These are phyloP conservation scores for Tuberolachnus salignus DNA, from an alignment of 2,888 invertebrate species.

Conservation along the genomic window DNA sequence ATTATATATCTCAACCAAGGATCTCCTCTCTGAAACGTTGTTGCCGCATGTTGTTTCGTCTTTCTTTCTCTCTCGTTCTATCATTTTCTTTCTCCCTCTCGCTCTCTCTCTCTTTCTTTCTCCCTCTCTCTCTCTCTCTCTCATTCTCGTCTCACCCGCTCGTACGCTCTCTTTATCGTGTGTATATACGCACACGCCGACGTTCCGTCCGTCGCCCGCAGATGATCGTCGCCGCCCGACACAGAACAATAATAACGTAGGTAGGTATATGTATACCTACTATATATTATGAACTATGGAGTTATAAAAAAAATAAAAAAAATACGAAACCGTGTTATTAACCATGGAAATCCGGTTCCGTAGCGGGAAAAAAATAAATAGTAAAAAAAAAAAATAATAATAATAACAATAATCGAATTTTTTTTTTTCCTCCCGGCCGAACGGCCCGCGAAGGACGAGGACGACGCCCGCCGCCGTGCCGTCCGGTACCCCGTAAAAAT, in stretches of 20 bases:
- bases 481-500: no score
- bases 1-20: constrained; percentile 56
- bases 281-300: no score
- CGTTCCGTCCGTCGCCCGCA: constrained; percentile 43
- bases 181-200: background rate
- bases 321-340: constrained; percentile 42
- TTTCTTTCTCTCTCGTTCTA: constrained; percentile 11
- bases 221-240: constrained; percentile 36
- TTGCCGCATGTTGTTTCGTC: constrained; percentile 51
- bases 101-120: background rate
- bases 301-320: no score
- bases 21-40: constrained; percentile 50
- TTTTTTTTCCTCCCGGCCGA: background rate
- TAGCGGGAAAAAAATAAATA: no score
- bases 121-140: background rate
- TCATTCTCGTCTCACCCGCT: background rate
- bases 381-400: constrained; percentile 22
- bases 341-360: constrained; percentile 41
- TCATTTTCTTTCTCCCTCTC: background rate
- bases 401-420: constrained; percentile 29
- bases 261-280: no score
- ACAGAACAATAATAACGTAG: constrained; percentile 21
- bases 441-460: background rate
- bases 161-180: no score
- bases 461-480: no score